Evolutionary conservation across 2,888 invertebrate species (phyloP).

Genomic region (Drosophila sordidula): DNA sequence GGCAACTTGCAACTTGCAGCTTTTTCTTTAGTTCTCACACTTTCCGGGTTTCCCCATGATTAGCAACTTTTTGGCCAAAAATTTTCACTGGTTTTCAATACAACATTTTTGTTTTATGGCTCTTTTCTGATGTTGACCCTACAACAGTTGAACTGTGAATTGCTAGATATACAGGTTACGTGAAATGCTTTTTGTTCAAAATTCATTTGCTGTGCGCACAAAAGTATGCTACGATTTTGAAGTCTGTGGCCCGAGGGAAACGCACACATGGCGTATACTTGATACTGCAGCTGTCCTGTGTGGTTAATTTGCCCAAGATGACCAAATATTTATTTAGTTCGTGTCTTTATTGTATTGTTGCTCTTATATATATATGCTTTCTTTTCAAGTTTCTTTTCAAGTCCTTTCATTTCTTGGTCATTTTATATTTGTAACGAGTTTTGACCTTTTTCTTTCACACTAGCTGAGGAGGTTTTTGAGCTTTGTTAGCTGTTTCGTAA

Average conservation of each 20-base stretch:
- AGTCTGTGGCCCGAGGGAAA: slow-evolving; percentile 7
- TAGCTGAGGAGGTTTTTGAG: neutral
- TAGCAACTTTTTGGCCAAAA: slow-evolving; percentile 35
- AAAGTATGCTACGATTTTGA: slow-evolving; percentile 32
- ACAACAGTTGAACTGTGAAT: slow-evolving; percentile 45
- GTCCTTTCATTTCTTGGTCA: slow-evolving; percentile 3
- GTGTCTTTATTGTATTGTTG: slow-evolving; percentile 20
- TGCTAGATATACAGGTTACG: slow-evolving; percentile 24
- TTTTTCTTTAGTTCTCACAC: slow-evolving; percentile 8
- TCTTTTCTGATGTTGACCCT: neutral
- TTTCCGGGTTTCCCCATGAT: slow-evolving; percentile 27
- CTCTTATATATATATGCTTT: slow-evolving; percentile 5
- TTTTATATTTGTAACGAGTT: slow-evolving; percentile 6
- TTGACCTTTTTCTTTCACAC: slow-evolving; percentile 11
- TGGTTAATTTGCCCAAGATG: slow-evolving; percentile 34
- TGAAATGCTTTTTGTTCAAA: slow-evolving; percentile 10
- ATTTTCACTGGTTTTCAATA: slow-evolving; percentile 10
- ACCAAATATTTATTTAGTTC: slow-evolving; percentile 48
- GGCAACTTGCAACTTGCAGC: slow-evolving; percentile 5
- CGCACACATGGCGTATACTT: slow-evolving; percentile 40
- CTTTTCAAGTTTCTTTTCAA: slow-evolving; percentile 6
- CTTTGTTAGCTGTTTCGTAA: neutral
- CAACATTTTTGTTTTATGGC: neutral
- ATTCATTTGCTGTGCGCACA: slow-evolving; percentile 24
- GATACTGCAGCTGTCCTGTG: slow-evolving; percentile 26